These are phyloP conservation scores for Rutpela maculata DNA, from an alignment of 2,888 invertebrate genomes.

Conservation along the genomic window DNA sequence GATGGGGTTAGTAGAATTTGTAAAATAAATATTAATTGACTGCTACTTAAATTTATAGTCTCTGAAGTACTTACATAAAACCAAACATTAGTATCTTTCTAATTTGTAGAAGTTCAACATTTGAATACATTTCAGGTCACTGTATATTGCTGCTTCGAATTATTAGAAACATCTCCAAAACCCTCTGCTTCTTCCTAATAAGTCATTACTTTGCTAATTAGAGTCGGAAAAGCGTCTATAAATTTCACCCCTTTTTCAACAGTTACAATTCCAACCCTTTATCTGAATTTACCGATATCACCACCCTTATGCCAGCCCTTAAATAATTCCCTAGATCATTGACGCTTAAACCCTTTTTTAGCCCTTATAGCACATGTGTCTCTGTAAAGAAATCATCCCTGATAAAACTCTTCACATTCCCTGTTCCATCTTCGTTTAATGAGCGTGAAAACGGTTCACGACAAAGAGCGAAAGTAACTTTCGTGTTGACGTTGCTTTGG, in stretches of 20 bases:
- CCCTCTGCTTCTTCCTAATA: slow-evolving; percentile 63
- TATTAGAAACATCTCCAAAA: slow-evolving; percentile 44
- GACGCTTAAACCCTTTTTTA: slow-evolving; percentile 71
- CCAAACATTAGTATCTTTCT: too few species aligned
- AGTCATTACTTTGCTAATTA: slow-evolving; percentile 70
- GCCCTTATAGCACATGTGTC: slow-evolving; percentile 67
- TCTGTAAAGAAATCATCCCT: slow-evolving; percentile 59
- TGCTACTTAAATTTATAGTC: too few species aligned
- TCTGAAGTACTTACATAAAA: too few species aligned
- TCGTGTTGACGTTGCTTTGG: slow-evolving; percentile 38
- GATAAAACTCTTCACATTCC: slow-evolving; percentile 46
- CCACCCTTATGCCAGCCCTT: slow-evolving; percentile 69
- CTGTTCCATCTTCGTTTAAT: slow-evolving; percentile 38
- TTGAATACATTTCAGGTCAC: not conserved
- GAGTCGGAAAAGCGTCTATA: slow-evolving; percentile 68
- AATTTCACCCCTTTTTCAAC: slow-evolving; percentile 68
- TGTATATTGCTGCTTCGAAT: not conserved
- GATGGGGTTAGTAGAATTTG: too few species aligned
- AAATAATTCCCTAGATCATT: slow-evolving; percentile 72
- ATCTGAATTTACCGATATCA: slow-evolving; percentile 70
- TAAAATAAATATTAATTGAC: too few species aligned
- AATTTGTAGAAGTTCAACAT: too few species aligned
- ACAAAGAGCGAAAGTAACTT: slow-evolving; percentile 40
- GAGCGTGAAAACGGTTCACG: not conserved
- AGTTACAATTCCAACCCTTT: slow-evolving; percentile 67